These are phyloP conservation scores for Campoplex nolae DNA, from an alignment of 2,888 invertebrate genomes.

Conservation along the genomic window DNA sequence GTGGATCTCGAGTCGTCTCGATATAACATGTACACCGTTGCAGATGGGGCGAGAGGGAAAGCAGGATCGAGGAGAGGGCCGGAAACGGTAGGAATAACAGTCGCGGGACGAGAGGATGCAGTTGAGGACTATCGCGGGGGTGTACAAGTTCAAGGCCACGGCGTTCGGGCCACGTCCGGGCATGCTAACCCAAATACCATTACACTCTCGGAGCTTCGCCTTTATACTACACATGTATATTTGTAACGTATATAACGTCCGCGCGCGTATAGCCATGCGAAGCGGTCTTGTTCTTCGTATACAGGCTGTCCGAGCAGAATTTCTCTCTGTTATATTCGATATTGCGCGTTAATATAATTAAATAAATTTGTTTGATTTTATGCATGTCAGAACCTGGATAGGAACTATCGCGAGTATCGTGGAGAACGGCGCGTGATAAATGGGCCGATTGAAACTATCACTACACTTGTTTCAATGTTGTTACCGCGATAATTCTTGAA, in stretches of 20 bases:
- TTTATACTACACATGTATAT: background rate
- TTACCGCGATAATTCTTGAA: slow-evolving; percentile 22
- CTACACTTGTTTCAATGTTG: background rate
- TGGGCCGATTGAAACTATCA: background rate
- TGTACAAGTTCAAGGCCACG: slow-evolving; percentile 81
- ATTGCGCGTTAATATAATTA: too few species aligned
- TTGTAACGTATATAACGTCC: background rate
- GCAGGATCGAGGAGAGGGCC: background rate
- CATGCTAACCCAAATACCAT: slow-evolving; percentile 78
- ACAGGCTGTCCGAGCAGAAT: background rate
- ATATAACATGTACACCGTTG: slow-evolving; percentile 10
- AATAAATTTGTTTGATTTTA: too few species aligned
- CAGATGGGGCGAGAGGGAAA: background rate
- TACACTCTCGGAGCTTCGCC: slow-evolving; percentile 63
- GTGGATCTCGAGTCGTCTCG: slow-evolving; percentile 10
- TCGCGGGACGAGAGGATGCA: slow-evolving; percentile 51
- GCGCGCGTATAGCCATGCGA: too few species aligned
- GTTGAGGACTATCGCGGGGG: slow-evolving; percentile 64
- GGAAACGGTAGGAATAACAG: background rate
- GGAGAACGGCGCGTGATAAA: background rate
- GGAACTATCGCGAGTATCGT: too few species aligned
- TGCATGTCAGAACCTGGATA: too few species aligned
- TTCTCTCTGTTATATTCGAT: too few species aligned
- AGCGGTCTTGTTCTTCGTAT: background rate
- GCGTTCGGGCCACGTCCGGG: slow-evolving; percentile 78